Conservation (phyloP, 2,113 vertebrate species). For the Otolemur garnettii region DNA sequence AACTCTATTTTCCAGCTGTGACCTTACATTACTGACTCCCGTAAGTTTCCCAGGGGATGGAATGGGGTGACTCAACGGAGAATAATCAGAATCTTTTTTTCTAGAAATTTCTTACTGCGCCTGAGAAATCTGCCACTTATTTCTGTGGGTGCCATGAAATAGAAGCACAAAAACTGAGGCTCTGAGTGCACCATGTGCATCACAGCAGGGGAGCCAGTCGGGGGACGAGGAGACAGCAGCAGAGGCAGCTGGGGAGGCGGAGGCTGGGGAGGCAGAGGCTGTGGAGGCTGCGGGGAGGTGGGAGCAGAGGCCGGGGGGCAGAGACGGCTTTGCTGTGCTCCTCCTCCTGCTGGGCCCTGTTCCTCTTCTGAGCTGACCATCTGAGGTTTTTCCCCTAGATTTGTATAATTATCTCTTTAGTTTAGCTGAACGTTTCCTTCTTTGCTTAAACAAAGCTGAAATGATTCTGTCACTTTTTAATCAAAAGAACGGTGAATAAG, state of each 20-base stretch:
- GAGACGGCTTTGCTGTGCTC: too few species aligned
- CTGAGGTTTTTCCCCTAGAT: too few species aligned
- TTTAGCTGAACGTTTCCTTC: not conserved
- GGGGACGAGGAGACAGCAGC: not conserved
- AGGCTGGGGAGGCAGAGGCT: too few species aligned
- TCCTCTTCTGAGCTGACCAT: not conserved
- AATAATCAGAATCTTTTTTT: not conserved
- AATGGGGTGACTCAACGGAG: not conserved
- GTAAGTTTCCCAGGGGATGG: not conserved
- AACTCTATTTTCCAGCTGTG: not conserved
- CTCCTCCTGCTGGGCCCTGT: not conserved
- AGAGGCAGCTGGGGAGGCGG: too few species aligned
- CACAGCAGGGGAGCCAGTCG: not conserved
- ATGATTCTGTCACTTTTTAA: constrained; percentile 33
- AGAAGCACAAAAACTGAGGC: not conserved
- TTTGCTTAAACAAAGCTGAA: not conserved
- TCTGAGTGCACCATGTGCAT: not conserved
- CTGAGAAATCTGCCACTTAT: not conserved
- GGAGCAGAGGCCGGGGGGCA: too few species aligned
- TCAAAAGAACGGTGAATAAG: not conserved
- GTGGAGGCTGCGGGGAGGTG: too few species aligned
- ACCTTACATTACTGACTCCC: not conserved
- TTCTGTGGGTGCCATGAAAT: not conserved
- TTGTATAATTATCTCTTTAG: not conserved
- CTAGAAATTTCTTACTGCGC: not conserved